A percentile compares a stretch with the other conserved stretches of the same genome.
Evolutionary conservation across 2,797 vertebrate species (phyloP).

Genomic region (Babyrousa celebensis): DNA sequence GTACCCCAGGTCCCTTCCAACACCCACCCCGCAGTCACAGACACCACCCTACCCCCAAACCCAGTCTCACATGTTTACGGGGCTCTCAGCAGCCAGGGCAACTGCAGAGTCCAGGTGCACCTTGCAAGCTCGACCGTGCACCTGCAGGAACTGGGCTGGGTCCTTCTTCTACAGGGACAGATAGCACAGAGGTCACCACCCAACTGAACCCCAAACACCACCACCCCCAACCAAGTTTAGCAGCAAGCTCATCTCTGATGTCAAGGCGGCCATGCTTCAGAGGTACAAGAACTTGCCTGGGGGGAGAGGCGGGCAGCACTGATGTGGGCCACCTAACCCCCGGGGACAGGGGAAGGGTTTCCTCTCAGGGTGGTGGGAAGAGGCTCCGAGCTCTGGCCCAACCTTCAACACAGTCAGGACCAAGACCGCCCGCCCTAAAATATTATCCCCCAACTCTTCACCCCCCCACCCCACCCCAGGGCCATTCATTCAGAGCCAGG

Average conservation of each 20-base stretch:
- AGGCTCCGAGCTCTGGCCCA: neutral
- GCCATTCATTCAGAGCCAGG: neutral
- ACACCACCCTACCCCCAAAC: neutral
- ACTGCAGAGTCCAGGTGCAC: slow-evolving; percentile 98
- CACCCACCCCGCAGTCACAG: neutral
- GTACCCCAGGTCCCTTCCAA: neutral
- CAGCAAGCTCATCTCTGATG: neutral
- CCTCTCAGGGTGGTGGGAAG: neutral
- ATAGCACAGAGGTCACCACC: slow-evolving; percentile 29
- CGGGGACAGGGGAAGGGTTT: neutral
- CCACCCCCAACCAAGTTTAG: neutral
- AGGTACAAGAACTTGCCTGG: neutral
- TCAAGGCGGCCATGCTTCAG: neutral
- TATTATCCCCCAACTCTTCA: neutral
- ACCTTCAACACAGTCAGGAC: neutral
- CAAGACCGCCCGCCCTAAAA: neutral
- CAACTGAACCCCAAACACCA: neutral
- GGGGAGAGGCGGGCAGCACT: neutral
- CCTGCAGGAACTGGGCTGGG: slow-evolving; percentile 98
- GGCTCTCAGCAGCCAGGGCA: slow-evolving; percentile 97
- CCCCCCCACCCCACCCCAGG: fast-evolving
- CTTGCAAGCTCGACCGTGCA: slow-evolving; percentile 98
- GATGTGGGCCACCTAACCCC: neutral
- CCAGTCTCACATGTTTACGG: slow-evolving; percentile 96
- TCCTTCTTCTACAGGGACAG: slow-evolving; percentile 95